A percentile compares a stretch with the other conserved stretches of the same genome.
phyloP scores from a whole-genome alignment of 2,113 vertebrate genomes.

The Galemys pyrenaicus region DNA sequence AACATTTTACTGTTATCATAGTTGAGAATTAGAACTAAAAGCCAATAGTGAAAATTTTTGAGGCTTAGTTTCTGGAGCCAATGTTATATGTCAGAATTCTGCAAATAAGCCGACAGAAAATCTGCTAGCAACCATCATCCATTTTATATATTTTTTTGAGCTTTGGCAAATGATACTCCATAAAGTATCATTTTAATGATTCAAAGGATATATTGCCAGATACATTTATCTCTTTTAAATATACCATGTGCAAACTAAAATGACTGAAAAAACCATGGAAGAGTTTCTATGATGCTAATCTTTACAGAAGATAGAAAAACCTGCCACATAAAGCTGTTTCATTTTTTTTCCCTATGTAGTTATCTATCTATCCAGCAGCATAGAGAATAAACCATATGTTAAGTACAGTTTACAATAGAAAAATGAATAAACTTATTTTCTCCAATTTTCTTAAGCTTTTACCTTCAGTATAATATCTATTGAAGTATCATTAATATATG shows the following conservation, averaged over 20 bases:
- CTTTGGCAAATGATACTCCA: not conserved
- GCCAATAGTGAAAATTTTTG: not conserved
- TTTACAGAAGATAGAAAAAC: not conserved
- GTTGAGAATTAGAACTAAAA: not conserved
- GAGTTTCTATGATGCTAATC: not conserved
- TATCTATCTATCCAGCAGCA: not conserved
- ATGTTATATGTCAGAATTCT: not conserved
- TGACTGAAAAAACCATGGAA: not conserved
- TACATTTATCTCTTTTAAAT: not conserved
- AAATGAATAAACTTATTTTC: not conserved
- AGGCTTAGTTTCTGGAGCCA: not conserved
- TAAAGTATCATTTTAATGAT: constrained; percentile 6
- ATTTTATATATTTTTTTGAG: not conserved
- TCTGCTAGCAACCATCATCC: not conserved
- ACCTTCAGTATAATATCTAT: not conserved
- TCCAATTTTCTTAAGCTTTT: not conserved
- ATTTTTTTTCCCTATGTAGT: not conserved
- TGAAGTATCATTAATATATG: not conserved
- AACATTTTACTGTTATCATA: not conserved
- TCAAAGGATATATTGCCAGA: not conserved
- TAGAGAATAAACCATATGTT: not conserved
- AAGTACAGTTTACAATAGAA: not conserved
- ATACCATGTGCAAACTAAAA: not conserved
- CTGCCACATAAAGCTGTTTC: not conserved
- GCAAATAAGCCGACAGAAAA: constrained; percentile 15